Base-by-base conservation (phyloP, 2,113 vertebrate genomes). In the Atractosteus spatula region DNA sequence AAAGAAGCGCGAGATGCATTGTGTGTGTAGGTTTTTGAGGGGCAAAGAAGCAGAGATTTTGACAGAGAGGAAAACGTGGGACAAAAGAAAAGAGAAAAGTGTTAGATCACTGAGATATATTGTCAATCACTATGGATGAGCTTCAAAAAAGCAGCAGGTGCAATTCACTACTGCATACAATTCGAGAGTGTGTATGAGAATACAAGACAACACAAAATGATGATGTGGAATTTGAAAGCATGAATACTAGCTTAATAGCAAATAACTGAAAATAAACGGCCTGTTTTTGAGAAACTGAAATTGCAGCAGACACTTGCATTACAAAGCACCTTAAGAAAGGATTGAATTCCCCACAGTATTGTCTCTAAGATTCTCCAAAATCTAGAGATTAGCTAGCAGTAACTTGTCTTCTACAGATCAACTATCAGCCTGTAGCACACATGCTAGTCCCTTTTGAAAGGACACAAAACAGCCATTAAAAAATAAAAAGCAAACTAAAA, bases 231-330 rank as follows among this genome's bases (percentile, higher is more conserved):
- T 45, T 55, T 44, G 65, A 73, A 41, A 7, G 44, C 72, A 55
- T 45, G 17, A 66, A 17, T 3, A 5, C 42, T 51, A n/a, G 41
- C 47, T 16, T n/a, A 59, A 16, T 59, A 5, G 57, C 55, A 7
- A 54, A 41, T 29, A 59, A 29, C 55, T 10, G 11, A 70, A 10
- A 70, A 11, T 29, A 44, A 17, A 56, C 55, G 13, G 55, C 57
- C 69, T 71, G 42, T 44, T 55, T 54, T 54, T 42, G 51, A 29
- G 68, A 43, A 65, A 57, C 72, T 68, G 64, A 68, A n/a, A 45
- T n/a, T 5, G 51, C 71, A 55, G 47, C 54, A 51, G 45, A 71
- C 67, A 79, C 88, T 87, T 83, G 70, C 85, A 89, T 83, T 71
- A 65, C 74, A 86, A 87, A 75, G 76, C 71, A 74, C 70, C 61